Evolutionary conservation across 1,140 invertebrate genomes (phyloP).

Genomic region (Leptinotarsa undecemlineata): DNA sequence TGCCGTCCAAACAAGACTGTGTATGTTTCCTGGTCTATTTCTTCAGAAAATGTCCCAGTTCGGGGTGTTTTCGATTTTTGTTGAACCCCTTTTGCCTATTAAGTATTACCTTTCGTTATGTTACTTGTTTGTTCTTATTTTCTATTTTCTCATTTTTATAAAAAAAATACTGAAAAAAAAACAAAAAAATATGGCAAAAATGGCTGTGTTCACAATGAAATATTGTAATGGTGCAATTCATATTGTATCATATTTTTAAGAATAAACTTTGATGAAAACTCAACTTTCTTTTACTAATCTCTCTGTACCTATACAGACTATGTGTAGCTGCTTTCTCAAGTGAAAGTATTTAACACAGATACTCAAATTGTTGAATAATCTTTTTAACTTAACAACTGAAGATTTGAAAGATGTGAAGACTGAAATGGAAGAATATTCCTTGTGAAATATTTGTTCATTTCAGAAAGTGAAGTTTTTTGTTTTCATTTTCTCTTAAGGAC

Average conservation of each 20-base stretch:
- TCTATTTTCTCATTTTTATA: slow-evolving; percentile 16
- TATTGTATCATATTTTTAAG: slow-evolving; percentile 29
- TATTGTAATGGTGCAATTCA: slow-evolving; percentile 11
- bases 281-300: not conserved
- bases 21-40: not conserved
- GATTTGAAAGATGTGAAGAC: not conserved
- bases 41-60: not conserved
- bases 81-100: slow-evolving; percentile 15
- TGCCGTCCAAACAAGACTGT: not conserved
- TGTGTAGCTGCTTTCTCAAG: not conserved
- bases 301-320: not conserved
- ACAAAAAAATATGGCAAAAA: slow-evolving; percentile 29
- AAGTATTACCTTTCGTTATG: not conserved
- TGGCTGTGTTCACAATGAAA: slow-evolving; percentile 28
- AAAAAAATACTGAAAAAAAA: slow-evolving; percentile 17
- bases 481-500: too few species aligned
- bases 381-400: not conserved
- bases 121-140: slow-evolving; percentile 9
- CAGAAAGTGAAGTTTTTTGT: too few species aligned
- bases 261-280: slow-evolving; percentile 22
- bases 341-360: slow-evolving; percentile 29
- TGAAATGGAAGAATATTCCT: too few species aligned
- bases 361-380: not conserved
- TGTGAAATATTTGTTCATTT: too few species aligned
- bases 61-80: not conserved